Evolutionary conservation across 2,888 invertebrate species (phyloP).

Genomic region (Listrodromus nycthemerus): DNA sequence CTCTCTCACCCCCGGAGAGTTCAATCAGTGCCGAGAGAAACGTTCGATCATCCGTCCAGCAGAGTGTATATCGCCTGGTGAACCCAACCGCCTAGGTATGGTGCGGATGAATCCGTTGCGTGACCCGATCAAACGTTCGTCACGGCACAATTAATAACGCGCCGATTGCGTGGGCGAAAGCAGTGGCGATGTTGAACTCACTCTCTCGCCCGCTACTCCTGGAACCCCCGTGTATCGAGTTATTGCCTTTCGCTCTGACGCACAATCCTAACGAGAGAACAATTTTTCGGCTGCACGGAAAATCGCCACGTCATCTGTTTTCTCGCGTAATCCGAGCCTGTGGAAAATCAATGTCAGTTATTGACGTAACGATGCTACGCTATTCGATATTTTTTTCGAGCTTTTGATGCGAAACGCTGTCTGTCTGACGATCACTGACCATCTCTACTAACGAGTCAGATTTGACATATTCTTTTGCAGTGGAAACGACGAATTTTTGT

Average conservation of each 20-base stretch:
- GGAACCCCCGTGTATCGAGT: slow-evolving; percentile 36
- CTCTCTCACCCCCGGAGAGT: slow-evolving; percentile 59
- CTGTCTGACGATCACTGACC: not conserved
- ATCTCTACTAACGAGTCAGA: not conserved
- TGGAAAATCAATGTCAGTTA: slow-evolving; percentile 48
- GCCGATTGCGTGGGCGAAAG: slow-evolving; percentile 66
- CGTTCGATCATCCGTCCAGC: slow-evolving; percentile 70
- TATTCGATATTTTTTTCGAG: not conserved
- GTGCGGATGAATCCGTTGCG: slow-evolving; percentile 62
- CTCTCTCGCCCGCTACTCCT: slow-evolving; percentile 20
- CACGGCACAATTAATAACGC: slow-evolving; percentile 78
- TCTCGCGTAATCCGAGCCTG: slow-evolving; percentile 40
- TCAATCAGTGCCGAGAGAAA: slow-evolving; percentile 70
- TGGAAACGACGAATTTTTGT: not conserved
- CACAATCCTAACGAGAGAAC: slow-evolving; percentile 77
- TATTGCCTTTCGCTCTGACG: slow-evolving; percentile 65
- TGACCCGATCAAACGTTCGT: slow-evolving; percentile 73
- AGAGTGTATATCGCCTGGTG: slow-evolving; percentile 16
- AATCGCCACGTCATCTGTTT: slow-evolving; percentile 66
- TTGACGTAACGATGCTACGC: slow-evolving; percentile 7
- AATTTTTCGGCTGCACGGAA: slow-evolving; percentile 68
- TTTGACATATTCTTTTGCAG: not conserved
- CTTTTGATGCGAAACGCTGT: not conserved
- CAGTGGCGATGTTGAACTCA: slow-evolving; percentile 18
- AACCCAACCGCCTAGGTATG: slow-evolving; percentile 15